These are phyloP conservation scores for Choloepus didactylus DNA, from an alignment of 2,797 vertebrate genomes.

Conservation along the genomic window DNA sequence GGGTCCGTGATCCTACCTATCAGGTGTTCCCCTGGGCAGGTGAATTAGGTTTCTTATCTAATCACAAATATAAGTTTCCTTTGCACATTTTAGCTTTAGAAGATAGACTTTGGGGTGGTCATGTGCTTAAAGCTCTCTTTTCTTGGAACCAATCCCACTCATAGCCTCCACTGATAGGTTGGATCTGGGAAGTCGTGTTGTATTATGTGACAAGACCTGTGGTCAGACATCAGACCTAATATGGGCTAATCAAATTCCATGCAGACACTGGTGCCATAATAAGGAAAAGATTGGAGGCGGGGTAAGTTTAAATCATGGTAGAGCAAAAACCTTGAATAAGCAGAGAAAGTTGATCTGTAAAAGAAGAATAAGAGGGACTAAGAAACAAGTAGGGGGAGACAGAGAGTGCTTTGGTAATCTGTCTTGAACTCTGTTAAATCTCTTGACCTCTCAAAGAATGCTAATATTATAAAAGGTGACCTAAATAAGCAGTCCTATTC, in stretches of 20 bases:
- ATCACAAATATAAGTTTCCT: conserved; percentile 7
- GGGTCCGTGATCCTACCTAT: neutral
- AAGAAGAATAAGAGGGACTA: no score
- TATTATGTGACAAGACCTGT: neutral
- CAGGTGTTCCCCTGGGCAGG: neutral
- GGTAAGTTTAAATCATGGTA: neutral
- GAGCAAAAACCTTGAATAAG: neutral
- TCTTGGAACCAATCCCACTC: neutral
- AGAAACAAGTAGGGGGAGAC: no score
- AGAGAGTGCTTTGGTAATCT: no score
- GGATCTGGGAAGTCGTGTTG: neutral
- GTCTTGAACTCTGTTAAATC: no score
- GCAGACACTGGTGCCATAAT: neutral
- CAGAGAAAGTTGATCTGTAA: no score
- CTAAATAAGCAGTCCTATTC: no score
- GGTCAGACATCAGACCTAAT: neutral
- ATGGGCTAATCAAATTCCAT: neutral
- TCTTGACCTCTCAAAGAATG: no score
- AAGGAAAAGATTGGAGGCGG: neutral
- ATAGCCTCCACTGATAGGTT: neutral
- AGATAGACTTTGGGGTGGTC: neutral
- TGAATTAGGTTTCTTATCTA: neutral
- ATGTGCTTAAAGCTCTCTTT: neutral
- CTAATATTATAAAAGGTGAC: no score
- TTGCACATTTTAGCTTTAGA: neutral